Conservation (phyloP, 2,113 vertebrate species). For the Peucedramus taeniatus region DNA sequence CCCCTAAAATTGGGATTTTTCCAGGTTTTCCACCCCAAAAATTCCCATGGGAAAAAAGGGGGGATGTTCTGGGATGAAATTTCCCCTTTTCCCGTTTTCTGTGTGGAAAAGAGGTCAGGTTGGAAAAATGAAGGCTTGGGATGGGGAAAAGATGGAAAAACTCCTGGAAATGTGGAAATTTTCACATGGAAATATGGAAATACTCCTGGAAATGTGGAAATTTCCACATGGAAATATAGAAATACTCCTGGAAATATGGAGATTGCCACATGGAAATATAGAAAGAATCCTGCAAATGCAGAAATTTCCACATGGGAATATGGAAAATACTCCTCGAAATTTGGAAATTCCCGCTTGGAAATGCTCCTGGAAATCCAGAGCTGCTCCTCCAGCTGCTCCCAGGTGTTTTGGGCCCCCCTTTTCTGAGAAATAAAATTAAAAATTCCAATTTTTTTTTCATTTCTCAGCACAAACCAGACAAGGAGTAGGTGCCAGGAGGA, state of each 20-base stretch:
- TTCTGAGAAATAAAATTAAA: background rate
- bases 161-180: background rate
- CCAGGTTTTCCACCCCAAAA: background rate
- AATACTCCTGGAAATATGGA: too few relatives aligned
- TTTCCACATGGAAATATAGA: too few relatives aligned
- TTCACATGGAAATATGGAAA: background rate
- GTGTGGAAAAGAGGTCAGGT: accelerated
- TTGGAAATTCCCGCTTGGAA: accelerated
- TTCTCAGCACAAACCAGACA: background rate
- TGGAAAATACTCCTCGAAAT: background rate
- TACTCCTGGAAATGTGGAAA: too few relatives aligned
- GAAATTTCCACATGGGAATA: background rate
- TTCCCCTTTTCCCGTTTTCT: background rate
- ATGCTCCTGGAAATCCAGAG: background rate
- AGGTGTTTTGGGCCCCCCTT: background rate
- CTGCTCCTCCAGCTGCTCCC: background rate
- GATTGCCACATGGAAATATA: too few relatives aligned
- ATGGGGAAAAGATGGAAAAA: background rate
- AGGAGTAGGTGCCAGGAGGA: accelerated
- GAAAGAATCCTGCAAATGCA: accelerated
- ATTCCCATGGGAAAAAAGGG: background rate
- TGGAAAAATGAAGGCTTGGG: accelerated
- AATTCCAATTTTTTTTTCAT: background rate
- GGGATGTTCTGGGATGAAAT: background rate
- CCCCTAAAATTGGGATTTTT: background rate